Conservation (phyloP, 2,113 vertebrate species). For the Calidris pugnax region DNA sequence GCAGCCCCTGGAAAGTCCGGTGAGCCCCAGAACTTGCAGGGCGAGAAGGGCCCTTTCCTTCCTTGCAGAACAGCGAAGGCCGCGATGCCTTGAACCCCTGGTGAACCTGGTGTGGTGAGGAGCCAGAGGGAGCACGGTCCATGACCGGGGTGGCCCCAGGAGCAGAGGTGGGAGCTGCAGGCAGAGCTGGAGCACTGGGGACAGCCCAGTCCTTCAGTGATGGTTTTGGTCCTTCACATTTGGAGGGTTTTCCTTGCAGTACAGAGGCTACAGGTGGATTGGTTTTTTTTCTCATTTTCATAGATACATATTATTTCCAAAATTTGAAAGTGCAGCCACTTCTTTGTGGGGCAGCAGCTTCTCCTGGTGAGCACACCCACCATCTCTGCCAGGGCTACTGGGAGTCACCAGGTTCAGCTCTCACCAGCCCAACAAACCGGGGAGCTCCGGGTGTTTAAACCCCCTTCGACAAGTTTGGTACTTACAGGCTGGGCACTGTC, state of each 20-base stretch:
- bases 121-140: neutral
- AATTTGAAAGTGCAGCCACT: neutral
- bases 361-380: neutral
- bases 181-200: neutral
- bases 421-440: neutral
- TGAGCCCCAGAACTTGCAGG: neutral
- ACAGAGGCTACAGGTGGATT: neutral
- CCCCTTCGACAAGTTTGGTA: no score
- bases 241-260: neutral
- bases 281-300: neutral
- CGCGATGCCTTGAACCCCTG: neutral
- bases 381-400: accelerated
- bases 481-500: neutral
- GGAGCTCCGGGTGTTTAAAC: neutral
- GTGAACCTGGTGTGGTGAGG: accelerated
- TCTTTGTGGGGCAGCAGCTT: neutral
- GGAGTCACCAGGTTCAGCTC: neutral
- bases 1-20: conserved; percentile 26
- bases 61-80: neutral
- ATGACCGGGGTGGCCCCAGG: accelerated
- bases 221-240: neutral
- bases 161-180: neutral
- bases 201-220: accelerated
- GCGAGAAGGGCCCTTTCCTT: neutral
- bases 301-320: neutral